Evolutionary conservation across 37 sponge, comb jelly and placozoan genomes (phyloP).

Genomic region (Theonella swinhoei): DNA sequence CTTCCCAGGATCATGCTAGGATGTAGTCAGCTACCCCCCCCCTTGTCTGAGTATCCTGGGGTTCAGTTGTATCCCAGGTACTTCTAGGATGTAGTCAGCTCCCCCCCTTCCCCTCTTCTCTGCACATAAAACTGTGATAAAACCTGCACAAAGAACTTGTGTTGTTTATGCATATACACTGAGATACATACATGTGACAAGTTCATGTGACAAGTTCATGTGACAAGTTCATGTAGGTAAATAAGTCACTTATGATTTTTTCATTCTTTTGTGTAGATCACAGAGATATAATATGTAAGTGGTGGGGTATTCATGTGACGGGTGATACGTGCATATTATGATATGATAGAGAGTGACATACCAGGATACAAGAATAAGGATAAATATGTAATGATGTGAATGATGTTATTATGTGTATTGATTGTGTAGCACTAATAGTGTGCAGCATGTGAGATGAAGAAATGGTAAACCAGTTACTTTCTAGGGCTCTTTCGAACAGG

Average conservation of each 20-base stretch:
- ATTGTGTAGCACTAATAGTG: no score
- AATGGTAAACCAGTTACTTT: no score
- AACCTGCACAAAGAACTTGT: neutral
- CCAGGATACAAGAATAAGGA: no score
- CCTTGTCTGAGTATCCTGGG: no score
- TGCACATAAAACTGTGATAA: neutral
- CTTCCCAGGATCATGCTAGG: no score
- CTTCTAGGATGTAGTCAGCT: neutral
- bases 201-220: neutral
- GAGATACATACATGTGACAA: neutral
- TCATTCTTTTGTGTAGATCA: conserved; percentile 45
- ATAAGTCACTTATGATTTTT: neutral
- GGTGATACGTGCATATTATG: conserved; percentile 31
- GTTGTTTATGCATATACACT: neutral
- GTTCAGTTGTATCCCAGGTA: neutral
- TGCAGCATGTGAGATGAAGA: no score
- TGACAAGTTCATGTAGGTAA: neutral
- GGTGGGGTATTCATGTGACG: conserved; percentile 24
- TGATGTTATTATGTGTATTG: no score
- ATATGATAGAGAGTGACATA: conserved; percentile 31
- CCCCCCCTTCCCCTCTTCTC: no score
- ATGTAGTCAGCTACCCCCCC: no score
- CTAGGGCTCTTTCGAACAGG: no score
- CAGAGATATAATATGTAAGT: conserved; percentile 42
- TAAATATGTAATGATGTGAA: no score